Base-by-base conservation (phyloP, 2,113 vertebrate genomes). In the Halcyon senegalensis region DNA sequence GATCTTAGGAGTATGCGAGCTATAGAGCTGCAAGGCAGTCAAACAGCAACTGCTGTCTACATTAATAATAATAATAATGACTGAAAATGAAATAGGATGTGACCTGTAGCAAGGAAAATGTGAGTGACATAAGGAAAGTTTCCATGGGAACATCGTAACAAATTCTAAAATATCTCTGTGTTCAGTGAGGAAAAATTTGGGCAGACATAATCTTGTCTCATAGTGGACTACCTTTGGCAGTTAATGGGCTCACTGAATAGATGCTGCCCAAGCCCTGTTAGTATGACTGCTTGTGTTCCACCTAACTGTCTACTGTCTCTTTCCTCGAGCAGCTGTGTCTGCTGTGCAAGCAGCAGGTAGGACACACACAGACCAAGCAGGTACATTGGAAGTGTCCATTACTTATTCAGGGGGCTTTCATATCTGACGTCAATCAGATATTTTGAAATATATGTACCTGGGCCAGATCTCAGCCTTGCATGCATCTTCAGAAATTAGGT, bases 131-230 rank as follows among this genome's bases (percentile, higher is more conserved):
- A 35, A 31, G n/a, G 25, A 62, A 91, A 95, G 92, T 96, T 97
- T 93, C 95, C 93, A 94, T 93, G 90, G 93, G 85, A 96, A 95
- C 84, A 66, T 46, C 0, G 6, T 58, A 60, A 80, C 15, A 90
- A 80, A 56, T 63, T 90, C 70, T 91, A 55, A 90, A 90, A 74
- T 87, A 59, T 59, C 70, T 75, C 60, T 11, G 2, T 59, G 25
- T 91, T 94, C 58, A 69, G 27, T 24, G 25, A 50, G 77, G 58
- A 85, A 67, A 94, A 69, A 89, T 20, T 44, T 58, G n/a, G 46
- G 62, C 66, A 95, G 77, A 67, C 23, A 33, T 24, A 21, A 83
- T 35, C 37, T 86, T 80, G 43, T 91, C 50, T 92, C 37, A 43
- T 30, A 75, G 59, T 25, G 35, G 59, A 78, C 55, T 44, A 35